Evolutionary conservation across 1,140 invertebrate species (phyloP).

Genomic region (Agrilus planipennis): DNA sequence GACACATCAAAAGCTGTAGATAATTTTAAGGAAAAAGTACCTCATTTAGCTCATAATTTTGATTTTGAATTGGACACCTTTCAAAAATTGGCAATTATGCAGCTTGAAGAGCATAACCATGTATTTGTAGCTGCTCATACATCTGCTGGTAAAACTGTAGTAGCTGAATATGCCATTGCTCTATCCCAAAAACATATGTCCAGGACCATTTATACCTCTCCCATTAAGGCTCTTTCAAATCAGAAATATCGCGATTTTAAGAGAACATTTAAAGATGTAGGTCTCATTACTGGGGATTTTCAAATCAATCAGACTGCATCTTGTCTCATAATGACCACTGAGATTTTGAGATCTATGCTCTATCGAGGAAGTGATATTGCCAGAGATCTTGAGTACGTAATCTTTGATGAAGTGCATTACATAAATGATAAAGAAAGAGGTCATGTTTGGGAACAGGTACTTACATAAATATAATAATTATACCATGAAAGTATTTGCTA

Average conservation of each 20-base stretch:
- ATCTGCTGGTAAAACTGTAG: slow-evolving; percentile 97
- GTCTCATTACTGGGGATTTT: slow-evolving; percentile 90
- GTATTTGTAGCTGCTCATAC: slow-evolving; percentile 99
- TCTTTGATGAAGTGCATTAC: slow-evolving; percentile 99
- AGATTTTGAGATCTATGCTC: slow-evolving; percentile 95
- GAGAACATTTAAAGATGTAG: slow-evolving; percentile 83
- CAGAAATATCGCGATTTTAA: slow-evolving; percentile 99
- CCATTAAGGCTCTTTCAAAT: slow-evolving; percentile 98
- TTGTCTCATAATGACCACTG: slow-evolving; percentile 99
- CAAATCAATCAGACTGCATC: slow-evolving; percentile 89
- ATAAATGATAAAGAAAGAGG: slow-evolving; percentile 97
- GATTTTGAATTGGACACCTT: slow-evolving; percentile 94
- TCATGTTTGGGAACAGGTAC: slow-evolving; percentile 97
- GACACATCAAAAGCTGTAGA: slow-evolving; percentile 66
- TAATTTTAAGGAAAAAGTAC: slow-evolving; percentile 73
- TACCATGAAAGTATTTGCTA: no score
- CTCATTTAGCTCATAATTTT: slow-evolving; percentile 75
- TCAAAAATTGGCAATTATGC: slow-evolving; percentile 91
- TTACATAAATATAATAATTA: no score
- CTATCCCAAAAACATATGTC: slow-evolving; percentile 87
- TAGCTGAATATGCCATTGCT: slow-evolving; percentile 97
- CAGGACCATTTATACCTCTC: slow-evolving; percentile 95
- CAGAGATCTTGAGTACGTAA: slow-evolving; percentile 94
- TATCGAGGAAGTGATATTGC: slow-evolving; percentile 93
- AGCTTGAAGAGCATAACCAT: slow-evolving; percentile 85